Percentiles rank a stretch among this genome's conserved stretches.
Evolutionary conservation across 2,113 vertebrate genomes (phyloP).

Genomic region (Chinchilla lanigera): DNA sequence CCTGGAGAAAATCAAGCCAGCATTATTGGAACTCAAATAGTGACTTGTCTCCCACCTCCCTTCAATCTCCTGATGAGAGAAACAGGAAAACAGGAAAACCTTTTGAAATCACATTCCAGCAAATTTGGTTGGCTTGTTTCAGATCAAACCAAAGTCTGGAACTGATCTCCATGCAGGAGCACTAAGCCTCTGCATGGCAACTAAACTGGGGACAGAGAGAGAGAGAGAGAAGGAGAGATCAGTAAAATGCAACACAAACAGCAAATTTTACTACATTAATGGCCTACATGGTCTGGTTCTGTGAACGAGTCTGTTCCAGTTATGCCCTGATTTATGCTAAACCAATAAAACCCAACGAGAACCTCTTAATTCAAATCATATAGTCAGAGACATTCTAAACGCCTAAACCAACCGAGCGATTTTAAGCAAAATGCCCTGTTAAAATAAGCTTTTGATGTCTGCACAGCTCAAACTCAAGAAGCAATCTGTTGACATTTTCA

Average conservation of each 20-base stretch:
- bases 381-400: constrained; percentile 83
- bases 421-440: constrained; percentile 81
- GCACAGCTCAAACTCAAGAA: constrained; percentile 75
- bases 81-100: constrained; percentile 80
- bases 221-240: neutral
- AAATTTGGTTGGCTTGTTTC: constrained; percentile 81
- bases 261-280: constrained; percentile 84
- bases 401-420: constrained; percentile 80
- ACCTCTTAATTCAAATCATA: constrained; percentile 83
- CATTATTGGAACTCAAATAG: constrained; percentile 30
- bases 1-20: neutral
- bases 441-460: constrained; percentile 83
- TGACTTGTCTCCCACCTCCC: constrained; percentile 64
- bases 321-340: constrained; percentile 83
- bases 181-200: constrained; percentile 86
- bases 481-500: constrained; percentile 84
- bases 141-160: constrained; percentile 83
- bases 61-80: constrained; percentile 66
- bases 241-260: constrained; percentile 47
- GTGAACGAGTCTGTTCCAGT: constrained; percentile 46
- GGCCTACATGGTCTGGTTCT: constrained; percentile 77
- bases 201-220: constrained; percentile 70
- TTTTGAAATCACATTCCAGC: constrained; percentile 68
- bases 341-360: constrained; percentile 82
- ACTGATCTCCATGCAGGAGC: constrained; percentile 82